Base-by-base conservation (phyloP, 1,140 invertebrate species). In the Epicauta chinensis region DNA sequence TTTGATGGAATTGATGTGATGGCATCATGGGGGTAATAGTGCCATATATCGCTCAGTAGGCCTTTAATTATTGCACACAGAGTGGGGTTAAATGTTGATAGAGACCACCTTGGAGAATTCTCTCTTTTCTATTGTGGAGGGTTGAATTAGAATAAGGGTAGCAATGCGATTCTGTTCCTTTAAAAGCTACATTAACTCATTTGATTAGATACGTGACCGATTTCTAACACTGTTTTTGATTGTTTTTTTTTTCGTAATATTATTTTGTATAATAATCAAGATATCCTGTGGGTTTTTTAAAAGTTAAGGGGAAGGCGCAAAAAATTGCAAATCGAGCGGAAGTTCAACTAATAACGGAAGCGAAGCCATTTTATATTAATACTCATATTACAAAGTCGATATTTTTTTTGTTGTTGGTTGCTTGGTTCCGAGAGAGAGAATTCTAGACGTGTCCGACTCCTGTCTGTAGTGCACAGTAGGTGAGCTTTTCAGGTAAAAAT, bases 41-140 rank as follows among this genome's bases (percentile, higher is more conserved):
- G 52, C 52, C 52, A 54, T 54, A 54, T 48, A 54, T 54, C 52
- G 52, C 52, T 43, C 52, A 45, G 43, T 37, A 39, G 52, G 52
- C 45, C 23, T 49, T 34, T 38, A 44, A 54, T 54, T 54, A 54
- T 54, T 54, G 44, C 38, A 49, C 37, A 31, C 32, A 36, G 46
- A 23, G 35, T 45, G 45, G 43, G 23, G 23, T 23, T 23, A 23
- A 23, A 23, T 7, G 7, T 5, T 23, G 7, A 23, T 7, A 3
- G 23, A 23, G 52, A 54, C 52, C 52, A 54, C 52, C 52, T 41
- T 31, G 38, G 40, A 49, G 52, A 54, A 23, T 23, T 23, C 7
- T 5, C 4, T 5, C 1, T 47, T 15, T 31, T 11, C 5, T 3
- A 10, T 23, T 44, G 23, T 37, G 16, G 42, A 38, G 50, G 42